Base-by-base conservation (phyloP, 2,888 invertebrate species). In the Scaptomyza tumidula region DNA sequence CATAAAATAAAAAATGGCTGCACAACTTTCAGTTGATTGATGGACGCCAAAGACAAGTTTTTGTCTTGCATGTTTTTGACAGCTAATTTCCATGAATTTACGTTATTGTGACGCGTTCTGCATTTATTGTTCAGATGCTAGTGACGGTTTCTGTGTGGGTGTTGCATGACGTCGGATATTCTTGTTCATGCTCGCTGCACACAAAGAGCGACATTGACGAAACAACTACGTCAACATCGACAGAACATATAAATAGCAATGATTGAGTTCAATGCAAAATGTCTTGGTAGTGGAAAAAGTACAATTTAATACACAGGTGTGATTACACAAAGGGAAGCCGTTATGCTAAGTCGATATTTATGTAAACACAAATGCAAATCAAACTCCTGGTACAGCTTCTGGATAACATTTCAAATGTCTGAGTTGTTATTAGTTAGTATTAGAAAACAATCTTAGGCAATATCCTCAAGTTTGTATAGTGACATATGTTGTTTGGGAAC, bases 11-110 rank as follows among this genome's bases (percentile, higher is more conserved):
- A 70, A 78, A 68, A 78, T 74, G 75, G 82, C 52, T 54, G 67
- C 27, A 60, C 61, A 67, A 64, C 65, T 70, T 66, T 48, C 65
- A 50, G 72, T 61, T 83, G 67, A 64, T 68, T 69, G 66, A 52
- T 61, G 54, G 65, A 58, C 62, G 62, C 29, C 65, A 58, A 56
- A 19, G n/a, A n/a, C n/a, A n/a, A 52, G 33, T 35, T 46, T 66
- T 19, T 35, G 63, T 63, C 41, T 62, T 55, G 57, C 72, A 73
- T 46, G 68, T 73, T 76, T 41, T 86, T 74, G 84, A 74, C 67
- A 84, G 84, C 64, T 84, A 86, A 87, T 87, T 81, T 81, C 71
- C 81, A 86, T 87, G 64, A 55, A 68, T 64, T 74, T 71, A 65
- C 57, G 54, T 64, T 41, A 37, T 14, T 39, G 3, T 6, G 37